Evolutionary conservation across 2,113 vertebrate genomes (phyloP).

Genomic region (Miniopterus natalensis): DNA sequence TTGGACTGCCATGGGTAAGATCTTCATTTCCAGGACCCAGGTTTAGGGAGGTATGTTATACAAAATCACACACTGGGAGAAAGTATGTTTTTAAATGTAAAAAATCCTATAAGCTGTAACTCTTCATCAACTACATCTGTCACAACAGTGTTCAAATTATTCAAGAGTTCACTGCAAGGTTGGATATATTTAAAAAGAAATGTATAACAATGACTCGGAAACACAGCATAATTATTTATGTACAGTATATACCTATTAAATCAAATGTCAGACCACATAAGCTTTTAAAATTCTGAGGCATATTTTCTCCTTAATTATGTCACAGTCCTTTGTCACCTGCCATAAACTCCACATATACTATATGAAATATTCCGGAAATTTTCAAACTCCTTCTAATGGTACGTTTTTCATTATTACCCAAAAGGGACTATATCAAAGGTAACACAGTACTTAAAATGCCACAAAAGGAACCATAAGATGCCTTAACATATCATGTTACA

Average conservation of each 20-base stretch:
- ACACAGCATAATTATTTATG: conserved; percentile 67
- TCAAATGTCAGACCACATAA: conserved; percentile 54
- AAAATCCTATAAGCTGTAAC: conserved; percentile 64
- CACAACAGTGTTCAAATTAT: conserved; percentile 63
- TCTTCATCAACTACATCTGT: conserved; percentile 65
- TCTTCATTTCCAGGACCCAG: conserved; percentile 53
- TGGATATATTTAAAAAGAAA: conserved; percentile 66
- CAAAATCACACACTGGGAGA: conserved; percentile 66
- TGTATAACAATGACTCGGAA: conserved; percentile 66
- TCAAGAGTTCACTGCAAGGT: conserved; percentile 62
- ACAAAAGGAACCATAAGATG: conserved; percentile 85
- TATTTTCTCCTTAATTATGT: conserved; percentile 45
- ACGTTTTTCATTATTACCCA: conserved; percentile 87
- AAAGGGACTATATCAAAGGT: conserved; percentile 87
- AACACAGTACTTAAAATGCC: conserved; percentile 87
- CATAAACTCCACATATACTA: conserved; percentile 52
- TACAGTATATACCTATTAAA: conserved; percentile 6
- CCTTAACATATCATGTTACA: conserved; percentile 81
- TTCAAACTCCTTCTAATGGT: conserved; percentile 71
- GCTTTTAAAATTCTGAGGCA: conserved; percentile 31
- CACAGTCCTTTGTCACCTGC: conserved; percentile 50
- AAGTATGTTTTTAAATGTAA: conserved; percentile 67
- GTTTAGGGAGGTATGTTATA: conserved; percentile 27
- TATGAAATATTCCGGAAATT: conserved; percentile 72
- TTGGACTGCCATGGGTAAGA: conserved; percentile 25